phyloP scores from a whole-genome alignment of 2,888 invertebrate species.

The Ectobius pallidus region DNA sequence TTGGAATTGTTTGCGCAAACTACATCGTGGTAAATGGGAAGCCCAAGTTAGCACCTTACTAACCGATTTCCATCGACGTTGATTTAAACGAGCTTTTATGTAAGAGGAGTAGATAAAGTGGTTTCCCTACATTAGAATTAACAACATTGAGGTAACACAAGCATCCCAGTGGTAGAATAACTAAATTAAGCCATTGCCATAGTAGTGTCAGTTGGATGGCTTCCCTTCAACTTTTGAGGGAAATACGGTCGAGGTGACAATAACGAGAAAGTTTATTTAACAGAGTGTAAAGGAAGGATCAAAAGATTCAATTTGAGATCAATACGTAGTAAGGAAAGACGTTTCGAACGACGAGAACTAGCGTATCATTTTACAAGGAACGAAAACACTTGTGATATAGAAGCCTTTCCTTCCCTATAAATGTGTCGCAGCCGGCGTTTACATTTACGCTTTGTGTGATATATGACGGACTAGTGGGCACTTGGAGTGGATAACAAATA shows the following conservation, averaged over 20 bases:
- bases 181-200: slow-evolving; percentile 1
- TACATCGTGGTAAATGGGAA: no score
- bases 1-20: no score
- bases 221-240: slow-evolving; percentile 7
- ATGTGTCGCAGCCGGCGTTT: neutral
- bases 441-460: slow-evolving; percentile 11
- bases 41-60: no score
- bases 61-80: no score
- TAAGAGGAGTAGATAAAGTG: neutral
- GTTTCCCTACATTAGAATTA: neutral
- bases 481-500: slow-evolving; percentile 21
- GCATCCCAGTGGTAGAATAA: slow-evolving; percentile 3
- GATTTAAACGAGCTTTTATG: no score
- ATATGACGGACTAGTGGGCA: slow-evolving; percentile 7
- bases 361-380: no score
- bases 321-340: slow-evolving; percentile 12
- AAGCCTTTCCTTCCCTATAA: neutral
- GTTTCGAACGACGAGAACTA: neutral
- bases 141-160: neutral
- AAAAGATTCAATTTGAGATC: slow-evolving; percentile 25
- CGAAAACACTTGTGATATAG: neutral
- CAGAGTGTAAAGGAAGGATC: neutral
- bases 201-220: neutral
- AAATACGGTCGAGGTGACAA: neutral
- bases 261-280: slow-evolving; percentile 26